Percentiles rank a stretch among this genome's conserved stretches.
phyloP scores from a whole-genome alignment of 2,113 vertebrate genomes.

The Halichoeres trimaculatus region DNA sequence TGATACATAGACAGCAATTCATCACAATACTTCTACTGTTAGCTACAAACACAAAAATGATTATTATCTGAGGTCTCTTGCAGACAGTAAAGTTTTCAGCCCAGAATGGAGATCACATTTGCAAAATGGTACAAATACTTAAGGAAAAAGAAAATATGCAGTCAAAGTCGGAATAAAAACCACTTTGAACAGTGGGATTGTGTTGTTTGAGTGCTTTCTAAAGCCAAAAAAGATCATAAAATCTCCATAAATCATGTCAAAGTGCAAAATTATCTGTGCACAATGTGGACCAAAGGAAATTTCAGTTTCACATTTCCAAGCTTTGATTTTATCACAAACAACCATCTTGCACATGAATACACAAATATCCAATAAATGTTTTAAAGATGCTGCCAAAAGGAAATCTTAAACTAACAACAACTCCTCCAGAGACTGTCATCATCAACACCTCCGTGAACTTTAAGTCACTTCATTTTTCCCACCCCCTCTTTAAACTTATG shows the following conservation, averaged over 20 bases:
- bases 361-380: neutral
- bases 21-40: slow-evolving; percentile 12
- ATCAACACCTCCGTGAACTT: neutral
- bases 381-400: neutral
- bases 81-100: neutral
- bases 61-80: slow-evolving; percentile 33
- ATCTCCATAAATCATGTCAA: neutral
- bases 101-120: slow-evolving; percentile 21
- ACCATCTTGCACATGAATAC: neutral
- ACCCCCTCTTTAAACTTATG: neutral
- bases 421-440: no score
- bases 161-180: slow-evolving; percentile 9
- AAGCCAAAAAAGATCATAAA: slow-evolving; percentile 17
- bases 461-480: neutral
- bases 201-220: slow-evolving; percentile 15
- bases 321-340: neutral
- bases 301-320: neutral
- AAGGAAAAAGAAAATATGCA: no score
- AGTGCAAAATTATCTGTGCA: slow-evolving; percentile 3
- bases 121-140: neutral
- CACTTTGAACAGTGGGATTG: neutral
- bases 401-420: slow-evolving; percentile 1
- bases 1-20: neutral
- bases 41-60: slow-evolving; percentile 22
- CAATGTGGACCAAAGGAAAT: neutral